Conservation (phyloP, 2,888 invertebrate species). For the Diploptera punctata region DNA sequence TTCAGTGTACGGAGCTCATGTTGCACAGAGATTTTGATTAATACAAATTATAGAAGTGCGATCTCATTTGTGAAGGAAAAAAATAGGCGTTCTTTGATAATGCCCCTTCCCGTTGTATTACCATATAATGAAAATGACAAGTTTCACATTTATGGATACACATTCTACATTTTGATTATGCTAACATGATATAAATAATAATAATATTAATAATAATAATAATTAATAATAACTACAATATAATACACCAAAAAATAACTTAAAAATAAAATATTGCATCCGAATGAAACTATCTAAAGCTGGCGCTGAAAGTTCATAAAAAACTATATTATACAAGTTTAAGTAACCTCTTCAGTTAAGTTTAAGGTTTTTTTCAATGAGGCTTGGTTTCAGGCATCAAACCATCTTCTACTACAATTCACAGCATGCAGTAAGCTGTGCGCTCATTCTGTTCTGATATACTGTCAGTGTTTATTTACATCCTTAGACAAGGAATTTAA, state of each 20-base stretch:
- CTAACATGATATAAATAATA: conserved; percentile 28
- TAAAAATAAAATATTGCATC: conserved; percentile 28
- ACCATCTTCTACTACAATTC: too few relatives aligned
- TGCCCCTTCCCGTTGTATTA: conserved; percentile 20
- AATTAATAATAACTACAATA: conserved; percentile 28
- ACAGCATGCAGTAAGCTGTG: too few relatives aligned
- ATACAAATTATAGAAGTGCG: conserved; percentile 25
- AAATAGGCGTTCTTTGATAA: conserved; percentile 1
- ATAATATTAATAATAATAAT: conserved; percentile 25
- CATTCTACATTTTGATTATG: conserved; percentile 19
- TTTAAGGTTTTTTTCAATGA: too few relatives aligned
- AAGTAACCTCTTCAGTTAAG: too few relatives aligned
- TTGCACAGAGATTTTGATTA: background rate
- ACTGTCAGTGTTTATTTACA: too few relatives aligned
- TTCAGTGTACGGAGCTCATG: background rate
- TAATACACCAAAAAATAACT: conserved; percentile 24
- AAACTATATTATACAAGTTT: conserved; percentile 19
- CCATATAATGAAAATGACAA: too few relatives aligned
- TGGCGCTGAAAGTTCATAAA: conserved; percentile 13
- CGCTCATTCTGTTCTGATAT: too few relatives aligned
- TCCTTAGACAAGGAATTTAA: too few relatives aligned
- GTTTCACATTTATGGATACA: conserved; percentile 3
- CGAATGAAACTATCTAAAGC: conserved; percentile 14
- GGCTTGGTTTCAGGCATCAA: too few relatives aligned
- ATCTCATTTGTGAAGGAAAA: conserved; percentile 7